Conservation (phyloP, 2,113 vertebrate genomes). For the Rattus rattus region DNA sequence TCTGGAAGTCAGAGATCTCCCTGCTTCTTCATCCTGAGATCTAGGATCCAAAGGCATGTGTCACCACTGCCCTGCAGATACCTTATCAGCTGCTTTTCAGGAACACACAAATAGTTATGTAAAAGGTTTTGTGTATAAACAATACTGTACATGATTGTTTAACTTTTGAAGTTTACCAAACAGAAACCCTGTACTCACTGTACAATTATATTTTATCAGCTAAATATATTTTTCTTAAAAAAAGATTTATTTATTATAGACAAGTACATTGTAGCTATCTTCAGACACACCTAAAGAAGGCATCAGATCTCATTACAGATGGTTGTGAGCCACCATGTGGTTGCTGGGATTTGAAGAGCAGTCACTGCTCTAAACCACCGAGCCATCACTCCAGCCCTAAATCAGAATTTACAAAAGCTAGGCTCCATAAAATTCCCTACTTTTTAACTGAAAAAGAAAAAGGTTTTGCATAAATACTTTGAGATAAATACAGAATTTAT, state of each 20-base stretch:
- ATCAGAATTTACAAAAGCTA: not conserved
- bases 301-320: too few relatives aligned
- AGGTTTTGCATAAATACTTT: not conserved
- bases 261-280: too few relatives aligned
- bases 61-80: too few relatives aligned
- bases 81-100: not conserved
- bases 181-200: not conserved
- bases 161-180: constrained; percentile 2
- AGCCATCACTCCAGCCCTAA: not conserved
- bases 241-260: too few relatives aligned
- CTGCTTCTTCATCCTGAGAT: not conserved
- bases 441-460: not conserved
- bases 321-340: too few relatives aligned
- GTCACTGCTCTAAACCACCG: too few relatives aligned
- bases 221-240: too few relatives aligned
- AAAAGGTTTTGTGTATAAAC: not conserved
- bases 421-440: not conserved
- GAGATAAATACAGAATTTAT: not conserved
- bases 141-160: not conserved
- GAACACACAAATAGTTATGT: not conserved
- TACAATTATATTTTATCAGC: not conserved
- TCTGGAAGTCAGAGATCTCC: not conserved
- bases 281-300: too few relatives aligned
- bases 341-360: too few relatives aligned
- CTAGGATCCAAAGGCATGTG: not conserved